A percentile compares a stretch with the other conserved stretches of the same genome.
These are phyloP conservation scores for Corythoichthys intestinalis DNA, from an alignment of 2,113 vertebrate species.

Conservation along the genomic window DNA sequence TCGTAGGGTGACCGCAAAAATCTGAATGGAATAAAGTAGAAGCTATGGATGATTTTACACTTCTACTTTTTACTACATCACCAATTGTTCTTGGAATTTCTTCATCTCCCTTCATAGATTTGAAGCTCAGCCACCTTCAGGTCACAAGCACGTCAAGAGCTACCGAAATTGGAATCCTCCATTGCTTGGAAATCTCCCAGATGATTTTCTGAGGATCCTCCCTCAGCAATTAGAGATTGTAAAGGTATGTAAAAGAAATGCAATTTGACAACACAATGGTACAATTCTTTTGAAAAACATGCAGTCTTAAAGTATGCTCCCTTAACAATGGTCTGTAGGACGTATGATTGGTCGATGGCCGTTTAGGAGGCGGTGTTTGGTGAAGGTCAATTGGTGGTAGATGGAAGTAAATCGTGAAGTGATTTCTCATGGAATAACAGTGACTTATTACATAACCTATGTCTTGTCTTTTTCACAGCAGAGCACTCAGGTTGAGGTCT, in stretches of 20 bases:
- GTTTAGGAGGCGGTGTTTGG: too few relatives aligned
- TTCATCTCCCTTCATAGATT: constrained; percentile 60
- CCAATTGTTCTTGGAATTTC: too few relatives aligned
- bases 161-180: constrained; percentile 96
- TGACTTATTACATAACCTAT: not conserved
- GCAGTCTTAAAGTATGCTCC: not conserved
- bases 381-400: too few relatives aligned
- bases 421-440: not conserved
- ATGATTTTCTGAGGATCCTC: constrained; percentile 91
- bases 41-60: too few relatives aligned
- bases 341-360: too few relatives aligned
- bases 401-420: not conserved
- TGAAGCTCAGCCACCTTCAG: constrained; percentile 65
- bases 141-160: constrained; percentile 60
- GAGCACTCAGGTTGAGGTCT: constrained; percentile 61
- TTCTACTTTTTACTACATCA: not conserved
- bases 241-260: constrained; percentile 65
- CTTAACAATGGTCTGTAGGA: too few relatives aligned
- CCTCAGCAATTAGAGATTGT: constrained; percentile 82
- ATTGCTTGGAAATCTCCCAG: constrained; percentile 87
- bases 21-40: too few relatives aligned
- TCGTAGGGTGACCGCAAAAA: too few relatives aligned
- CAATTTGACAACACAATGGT: not conserved
- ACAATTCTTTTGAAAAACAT: not conserved
- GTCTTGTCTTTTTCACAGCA: constrained; percentile 31